These are phyloP conservation scores for Neotragus moschatus DNA, from an alignment of 2,113 vertebrate genomes.

Conservation along the genomic window DNA sequence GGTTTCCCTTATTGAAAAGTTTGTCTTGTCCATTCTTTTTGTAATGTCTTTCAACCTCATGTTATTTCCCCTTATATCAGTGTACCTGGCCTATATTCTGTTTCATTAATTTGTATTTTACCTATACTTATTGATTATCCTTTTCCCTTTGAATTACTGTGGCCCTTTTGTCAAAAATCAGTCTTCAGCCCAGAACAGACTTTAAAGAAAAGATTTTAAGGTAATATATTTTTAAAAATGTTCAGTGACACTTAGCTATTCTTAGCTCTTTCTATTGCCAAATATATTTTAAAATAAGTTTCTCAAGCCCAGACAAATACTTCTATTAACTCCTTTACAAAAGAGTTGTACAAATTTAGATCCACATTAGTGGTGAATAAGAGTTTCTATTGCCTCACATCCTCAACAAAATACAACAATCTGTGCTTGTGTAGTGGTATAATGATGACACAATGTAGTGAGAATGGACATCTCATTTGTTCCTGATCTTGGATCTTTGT, in stretches of 20 bases:
- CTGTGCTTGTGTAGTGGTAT: neutral
- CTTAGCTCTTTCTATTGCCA: neutral
- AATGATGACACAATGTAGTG: neutral
- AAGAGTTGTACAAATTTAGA: neutral
- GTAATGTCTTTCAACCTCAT: neutral
- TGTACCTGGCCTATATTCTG: neutral
- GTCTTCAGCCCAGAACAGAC: neutral
- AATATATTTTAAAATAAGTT: neutral
- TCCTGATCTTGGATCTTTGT: neutral
- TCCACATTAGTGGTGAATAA: neutral
- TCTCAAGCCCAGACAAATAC: neutral
- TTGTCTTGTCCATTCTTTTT: no score
- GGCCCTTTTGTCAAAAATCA: neutral
- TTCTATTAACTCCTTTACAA: neutral
- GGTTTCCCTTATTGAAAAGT: neutral
- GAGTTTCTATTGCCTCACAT: neutral
- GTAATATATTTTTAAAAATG: neutral
- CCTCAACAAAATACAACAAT: neutral
- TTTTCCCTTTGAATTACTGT: neutral
- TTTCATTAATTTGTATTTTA: neutral
- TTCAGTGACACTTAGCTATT: neutral
- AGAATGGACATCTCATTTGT: neutral
- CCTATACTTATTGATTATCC: neutral
- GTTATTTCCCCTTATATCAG: no score
- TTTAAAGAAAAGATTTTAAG: neutral